These are phyloP conservation scores for Papilio demoleus DNA, from an alignment of 2,888 invertebrate genomes.

Conservation along the genomic window DNA sequence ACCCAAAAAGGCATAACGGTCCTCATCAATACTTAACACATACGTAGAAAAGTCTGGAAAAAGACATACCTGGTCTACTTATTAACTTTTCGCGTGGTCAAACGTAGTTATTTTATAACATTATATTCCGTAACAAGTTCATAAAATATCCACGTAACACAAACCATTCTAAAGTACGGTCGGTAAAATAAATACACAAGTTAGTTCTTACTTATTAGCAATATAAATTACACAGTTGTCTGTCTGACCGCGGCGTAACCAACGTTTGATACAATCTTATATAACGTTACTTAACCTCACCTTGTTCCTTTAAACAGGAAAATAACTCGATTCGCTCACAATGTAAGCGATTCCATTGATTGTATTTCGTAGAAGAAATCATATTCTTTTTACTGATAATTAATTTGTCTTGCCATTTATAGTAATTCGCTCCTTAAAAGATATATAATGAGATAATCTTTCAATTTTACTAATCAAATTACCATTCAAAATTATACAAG, in stretches of 20 bases:
- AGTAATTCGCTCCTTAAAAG: too few relatives aligned
- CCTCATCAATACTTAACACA: too few relatives aligned
- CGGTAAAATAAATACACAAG: slow-evolving; percentile 11
- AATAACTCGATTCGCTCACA: background rate
- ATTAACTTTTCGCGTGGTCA: too few relatives aligned
- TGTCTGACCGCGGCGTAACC: slow-evolving; percentile 19
- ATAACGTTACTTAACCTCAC: slow-evolving; percentile 21
- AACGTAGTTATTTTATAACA: too few relatives aligned
- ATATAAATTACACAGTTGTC: slow-evolving; percentile 30
- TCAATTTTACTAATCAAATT: background rate
- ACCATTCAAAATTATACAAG: too few relatives aligned
- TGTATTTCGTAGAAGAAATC: slow-evolving; percentile 1
- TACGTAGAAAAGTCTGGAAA: too few relatives aligned
- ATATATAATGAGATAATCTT: background rate
- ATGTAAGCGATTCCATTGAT: slow-evolving; percentile 17
- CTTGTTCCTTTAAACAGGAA: slow-evolving; percentile 24
- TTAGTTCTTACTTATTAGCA: slow-evolving; percentile 19
- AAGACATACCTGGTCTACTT: too few relatives aligned
- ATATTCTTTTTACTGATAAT: background rate
- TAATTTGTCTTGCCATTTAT: too few relatives aligned
- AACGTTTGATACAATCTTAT: slow-evolving; percentile 18
- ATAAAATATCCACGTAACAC: slow-evolving; percentile 4
- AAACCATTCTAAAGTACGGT: slow-evolving; percentile 4
- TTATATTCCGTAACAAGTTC: background rate
- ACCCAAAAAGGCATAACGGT: too few relatives aligned